phyloP scores from a whole-genome alignment of 2,797 vertebrate species.

The Sebastes glaucus region DNA sequence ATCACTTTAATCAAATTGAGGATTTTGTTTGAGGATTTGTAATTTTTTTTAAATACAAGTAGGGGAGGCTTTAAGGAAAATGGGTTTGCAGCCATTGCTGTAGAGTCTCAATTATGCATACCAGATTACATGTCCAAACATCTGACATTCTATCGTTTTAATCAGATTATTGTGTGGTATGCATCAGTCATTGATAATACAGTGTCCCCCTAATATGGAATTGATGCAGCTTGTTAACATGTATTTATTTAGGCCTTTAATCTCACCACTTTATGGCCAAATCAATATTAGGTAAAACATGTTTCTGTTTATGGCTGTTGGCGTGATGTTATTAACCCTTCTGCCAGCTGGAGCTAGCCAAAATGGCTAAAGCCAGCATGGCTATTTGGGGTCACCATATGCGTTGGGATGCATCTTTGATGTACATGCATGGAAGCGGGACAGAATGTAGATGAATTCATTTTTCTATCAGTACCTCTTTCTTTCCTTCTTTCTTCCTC shows the following conservation, averaged over 20 bases:
- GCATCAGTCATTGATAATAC: not conserved
- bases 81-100: too few relatives aligned
- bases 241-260: conserved; percentile 20
- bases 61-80: too few relatives aligned
- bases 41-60: too few relatives aligned
- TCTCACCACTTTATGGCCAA: not conserved
- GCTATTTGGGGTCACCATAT: not conserved
- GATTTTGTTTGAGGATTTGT: too few relatives aligned
- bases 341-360: not conserved
- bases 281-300: not conserved
- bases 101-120: not conserved
- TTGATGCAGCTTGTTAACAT: conserved; percentile 1
- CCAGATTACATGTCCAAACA: not conserved
- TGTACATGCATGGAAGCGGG: not conserved
- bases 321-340: not conserved
- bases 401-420: not conserved
- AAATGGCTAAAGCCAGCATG: not conserved
- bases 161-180: not conserved
- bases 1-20: too few relatives aligned
- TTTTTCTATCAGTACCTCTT: not conserved
- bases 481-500: not conserved
- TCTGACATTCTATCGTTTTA: not conserved
- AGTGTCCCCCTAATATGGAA: not conserved
- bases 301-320: conserved; percentile 6
- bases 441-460: not conserved